Base-by-base conservation (phyloP, 2,888 invertebrate genomes). In the Sarcophaga caerulescens region DNA sequence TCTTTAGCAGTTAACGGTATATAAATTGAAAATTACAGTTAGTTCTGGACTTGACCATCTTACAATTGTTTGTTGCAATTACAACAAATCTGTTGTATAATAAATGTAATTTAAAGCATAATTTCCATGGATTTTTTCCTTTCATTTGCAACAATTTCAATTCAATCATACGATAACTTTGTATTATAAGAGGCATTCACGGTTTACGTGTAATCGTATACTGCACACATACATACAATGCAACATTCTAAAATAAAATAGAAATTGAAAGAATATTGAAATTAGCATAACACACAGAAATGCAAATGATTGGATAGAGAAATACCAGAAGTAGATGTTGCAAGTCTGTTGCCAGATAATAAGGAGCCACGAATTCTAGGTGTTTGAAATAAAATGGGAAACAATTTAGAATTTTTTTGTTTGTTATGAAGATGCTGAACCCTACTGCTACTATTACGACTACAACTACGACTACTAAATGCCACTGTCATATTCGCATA, bases 211-310 rank as follows among this genome's bases (percentile, higher is more conserved):
- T 73, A 57, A 47, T 74, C 45, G 25, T 60, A 74, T 79, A 60
- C 21, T 23, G 14, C 63, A 44, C 17, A n/a, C 14, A 47, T 14
- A 25, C 45, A 60, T 44, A 66, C 52, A 71, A 44, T 71, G 35
- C 57, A 44, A n/a, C 4, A 52, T 75, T 75, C 44, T 62, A 19
- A 44, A 75, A 5, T 35, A 75, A 75, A 81, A 52, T n/a, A 8
- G 35, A 75, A 81, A 35, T 35, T 35, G 60, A 74, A 69, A 75
- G 19, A 69, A 62, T 63, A 69, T 81, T 81, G 8, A 81, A 75
- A 81, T 81, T 63, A 81, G 14, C 21, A 21, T 52, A 68, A 8
- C 52, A 63, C 63, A 81, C 10, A 47, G 21, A 74, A 74, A 74
- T 68, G 25, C 62, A 75, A 81, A 81, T 69, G 17, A n/a, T 21